Conservation (phyloP, 1,140 invertebrate genomes). For the Calliphora vicina region DNA sequence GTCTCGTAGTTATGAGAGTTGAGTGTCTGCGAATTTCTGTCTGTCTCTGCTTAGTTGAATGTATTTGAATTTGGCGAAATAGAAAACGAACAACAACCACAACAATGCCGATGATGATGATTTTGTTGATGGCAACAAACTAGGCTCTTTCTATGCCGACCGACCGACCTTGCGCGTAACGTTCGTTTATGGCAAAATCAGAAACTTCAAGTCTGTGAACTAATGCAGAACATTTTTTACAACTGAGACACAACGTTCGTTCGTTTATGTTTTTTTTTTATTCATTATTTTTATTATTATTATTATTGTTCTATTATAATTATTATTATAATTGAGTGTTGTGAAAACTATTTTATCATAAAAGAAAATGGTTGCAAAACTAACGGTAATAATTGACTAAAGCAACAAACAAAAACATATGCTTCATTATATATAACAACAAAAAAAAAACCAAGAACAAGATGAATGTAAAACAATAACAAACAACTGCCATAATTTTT, state of each 20-base stretch:
- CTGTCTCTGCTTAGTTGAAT: not conserved
- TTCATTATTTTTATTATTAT: not conserved
- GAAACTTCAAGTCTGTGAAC: slow-evolving; percentile 7
- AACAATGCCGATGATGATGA: not conserved
- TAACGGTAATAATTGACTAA: too few relatives aligned
- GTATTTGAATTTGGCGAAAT: too few relatives aligned
- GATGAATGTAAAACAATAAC: not conserved
- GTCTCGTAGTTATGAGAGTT: not conserved
- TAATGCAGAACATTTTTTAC: slow-evolving; percentile 8
- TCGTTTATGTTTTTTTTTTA: not conserved
- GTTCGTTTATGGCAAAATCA: slow-evolving; percentile 24
- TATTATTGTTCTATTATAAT: not conserved
- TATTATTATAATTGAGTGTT: not conserved
- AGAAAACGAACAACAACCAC: not conserved
- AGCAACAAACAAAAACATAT: too few relatives aligned
- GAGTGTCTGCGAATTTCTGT: not conserved
- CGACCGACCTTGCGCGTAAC: slow-evolving; percentile 30
- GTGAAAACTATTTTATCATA: too few relatives aligned
- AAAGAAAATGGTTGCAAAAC: too few relatives aligned
- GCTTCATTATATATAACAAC: too few relatives aligned
- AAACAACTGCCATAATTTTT: not conserved
- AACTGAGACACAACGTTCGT: not conserved
- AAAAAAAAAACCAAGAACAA: too few relatives aligned
- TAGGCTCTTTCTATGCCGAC: not conserved
- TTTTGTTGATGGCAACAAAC: not conserved